A percentile compares a stretch with the other conserved stretches of the same genome.
These are phyloP conservation scores for Danio aesculapii DNA, from an alignment of 2,797 vertebrate species.

Conservation along the genomic window DNA sequence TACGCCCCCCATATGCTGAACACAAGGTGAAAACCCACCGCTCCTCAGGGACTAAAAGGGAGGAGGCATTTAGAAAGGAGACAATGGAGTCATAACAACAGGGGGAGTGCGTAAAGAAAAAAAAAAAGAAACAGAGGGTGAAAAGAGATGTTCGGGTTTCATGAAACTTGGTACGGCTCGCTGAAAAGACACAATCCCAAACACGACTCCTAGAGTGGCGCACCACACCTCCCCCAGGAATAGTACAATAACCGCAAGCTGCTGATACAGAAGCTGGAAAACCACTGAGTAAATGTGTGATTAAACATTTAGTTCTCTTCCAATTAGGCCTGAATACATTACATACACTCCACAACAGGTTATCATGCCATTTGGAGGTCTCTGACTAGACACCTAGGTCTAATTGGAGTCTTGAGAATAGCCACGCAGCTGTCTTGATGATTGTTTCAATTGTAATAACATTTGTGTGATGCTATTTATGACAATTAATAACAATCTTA, in stretches of 20 bases:
- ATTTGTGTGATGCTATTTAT: slow-evolving; percentile 19
- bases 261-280: slow-evolving; percentile 45
- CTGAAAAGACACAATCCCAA: slow-evolving; percentile 38
- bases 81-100: slow-evolving; percentile 61
- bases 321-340: slow-evolving; percentile 54
- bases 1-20: slow-evolving; percentile 51
- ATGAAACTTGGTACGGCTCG: slow-evolving; percentile 40
- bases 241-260: slow-evolving; percentile 62
- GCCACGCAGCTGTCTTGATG: slow-evolving; percentile 10
- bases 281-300: slow-evolving; percentile 52
- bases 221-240: slow-evolving; percentile 58
- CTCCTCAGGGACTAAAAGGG: slow-evolving; percentile 45
- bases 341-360: slow-evolving; percentile 43
- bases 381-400: slow-evolving; percentile 18
- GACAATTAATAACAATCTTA: not conserved
- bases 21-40: slow-evolving; percentile 55
- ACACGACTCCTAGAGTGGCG: slow-evolving; percentile 27
- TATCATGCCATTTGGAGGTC: slow-evolving; percentile 24
- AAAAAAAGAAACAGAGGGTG: slow-evolving; percentile 16
- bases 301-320: slow-evolving; percentile 57
- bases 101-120: slow-evolving; percentile 41
- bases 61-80: slow-evolving; percentile 47
- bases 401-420: slow-evolving; percentile 36
- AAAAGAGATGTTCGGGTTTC: slow-evolving; percentile 48
- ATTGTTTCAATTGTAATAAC: not conserved